Evolutionary conservation across 2,888 invertebrate species (phyloP).

Genomic region (Branchipolynoe longqiensis): DNA sequence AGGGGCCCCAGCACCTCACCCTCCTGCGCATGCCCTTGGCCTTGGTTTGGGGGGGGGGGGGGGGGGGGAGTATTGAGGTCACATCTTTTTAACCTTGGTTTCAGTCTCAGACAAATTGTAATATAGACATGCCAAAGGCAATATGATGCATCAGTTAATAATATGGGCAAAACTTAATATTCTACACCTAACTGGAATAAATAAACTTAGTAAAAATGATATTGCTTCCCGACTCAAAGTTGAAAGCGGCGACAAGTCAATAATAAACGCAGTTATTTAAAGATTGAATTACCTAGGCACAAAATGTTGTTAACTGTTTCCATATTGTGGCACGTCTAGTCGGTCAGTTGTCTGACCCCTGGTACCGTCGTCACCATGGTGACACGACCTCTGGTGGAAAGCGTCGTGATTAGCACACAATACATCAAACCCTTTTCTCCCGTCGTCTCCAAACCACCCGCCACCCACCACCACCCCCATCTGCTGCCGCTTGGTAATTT

Average conservation of each 20-base stretch:
- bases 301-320: too few species aligned
- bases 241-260: too few species aligned
- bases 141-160: too few species aligned
- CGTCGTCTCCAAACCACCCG: not conserved
- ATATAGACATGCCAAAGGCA: not conserved
- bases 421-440: constrained; percentile 2
- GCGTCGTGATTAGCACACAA: constrained; percentile 36
- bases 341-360: constrained; percentile 1
- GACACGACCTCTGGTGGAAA: constrained; percentile 7
- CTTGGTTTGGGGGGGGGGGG: too few species aligned
- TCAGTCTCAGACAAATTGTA: not conserved
- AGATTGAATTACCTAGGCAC: too few species aligned
- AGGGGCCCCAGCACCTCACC: too few species aligned
- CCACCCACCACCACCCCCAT: not conserved
- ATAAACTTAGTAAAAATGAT: too few species aligned
- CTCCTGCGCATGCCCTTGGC: not conserved
- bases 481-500: too few species aligned
- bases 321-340: not conserved
- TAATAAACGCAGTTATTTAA: too few species aligned
- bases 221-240: too few species aligned
- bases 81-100: not conserved
- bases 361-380: not conserved
- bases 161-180: too few species aligned
- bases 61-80: constrained; percentile 38
- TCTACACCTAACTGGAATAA: too few species aligned